Conservation (phyloP, 2,113 vertebrate genomes). For the Copsychus sechellarum region DNA sequence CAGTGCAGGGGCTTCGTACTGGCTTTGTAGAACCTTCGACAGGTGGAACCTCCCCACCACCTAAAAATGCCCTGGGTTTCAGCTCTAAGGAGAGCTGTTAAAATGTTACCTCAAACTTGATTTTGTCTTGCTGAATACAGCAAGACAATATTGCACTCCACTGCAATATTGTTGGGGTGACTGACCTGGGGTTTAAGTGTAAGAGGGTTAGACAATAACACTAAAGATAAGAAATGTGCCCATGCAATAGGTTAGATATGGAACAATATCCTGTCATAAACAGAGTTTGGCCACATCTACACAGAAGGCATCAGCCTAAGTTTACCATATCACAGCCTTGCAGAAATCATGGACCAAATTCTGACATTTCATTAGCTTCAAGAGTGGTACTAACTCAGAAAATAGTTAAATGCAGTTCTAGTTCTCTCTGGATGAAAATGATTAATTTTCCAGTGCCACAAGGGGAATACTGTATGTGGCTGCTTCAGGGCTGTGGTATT, state of each 20-base stretch:
- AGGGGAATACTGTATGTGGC: not conserved
- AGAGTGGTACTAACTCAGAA: not conserved
- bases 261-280: not conserved
- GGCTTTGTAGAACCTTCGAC: not conserved
- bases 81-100: not conserved
- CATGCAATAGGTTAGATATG: not conserved
- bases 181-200: not conserved
- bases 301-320: not conserved
- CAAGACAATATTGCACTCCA: not conserved
- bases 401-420: not conserved
- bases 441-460: not conserved
- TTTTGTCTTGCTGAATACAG: not conserved
- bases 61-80: not conserved
- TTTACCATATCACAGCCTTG: not conserved
- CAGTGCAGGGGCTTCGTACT: rapidly evolving
- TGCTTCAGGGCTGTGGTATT: not conserved
- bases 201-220: not conserved
- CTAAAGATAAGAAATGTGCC: not conserved
- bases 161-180: not conserved
- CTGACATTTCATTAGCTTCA: not conserved
- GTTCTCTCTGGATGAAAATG: not conserved
- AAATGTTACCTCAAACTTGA: not conserved
- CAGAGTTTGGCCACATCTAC: not conserved
- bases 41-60: not conserved
- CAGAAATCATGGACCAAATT: not conserved